Base-by-base conservation (phyloP, 1,140 invertebrate species). In the Chrysopa pallens region DNA sequence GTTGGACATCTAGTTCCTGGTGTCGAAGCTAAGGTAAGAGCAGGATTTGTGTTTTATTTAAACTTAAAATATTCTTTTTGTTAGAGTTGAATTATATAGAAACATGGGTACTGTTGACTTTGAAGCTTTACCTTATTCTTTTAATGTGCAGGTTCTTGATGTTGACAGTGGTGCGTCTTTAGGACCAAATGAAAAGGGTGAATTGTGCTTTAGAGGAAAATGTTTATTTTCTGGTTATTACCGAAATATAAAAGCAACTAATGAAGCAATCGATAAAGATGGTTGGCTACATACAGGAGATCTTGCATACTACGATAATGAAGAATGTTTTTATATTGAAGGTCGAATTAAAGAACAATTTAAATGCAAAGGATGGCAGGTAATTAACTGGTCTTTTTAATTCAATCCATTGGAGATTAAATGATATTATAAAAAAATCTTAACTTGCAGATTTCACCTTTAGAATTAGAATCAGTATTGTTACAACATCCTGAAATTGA, bases 271-370 rank as follows among this genome's bases (percentile, higher is more conserved):
- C 28, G 70, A 78, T 46, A 52, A 57, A 9, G 72, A 84, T 39
- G 69, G 67, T 12, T 76, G 65, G 55, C 61, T 80, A 12, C 68
- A 70, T 49, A 80, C 80, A 42, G 80, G 80, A 29, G 80, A 85
- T 54, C 62, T 83, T 15, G 74, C 68, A 0, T 80, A 74, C 47
- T 70, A 74, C 44, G 76, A 83, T 48, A 62, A 76, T 46, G 66
- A 78, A 13, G 67, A 67, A 0, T 73, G 67, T 39, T 69, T 84
- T 41, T 78, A 65, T 46, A 67, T 84, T 37, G 66, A 76, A 6
- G 81, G 80, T 48, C 62, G 83, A 39, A 59, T 81, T 27, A 85
- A 84, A 49, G 79, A 84, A 52, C 62, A 84, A 33, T 80, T 84
- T 38, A 84, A 85, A 60, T 81, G 75, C 40, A 66, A 67, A 53